Percentiles rank a stretch among this genome's conserved stretches.
Conservation (phyloP, 2,888 invertebrate species). For the Lepidochrysops patricia region DNA sequence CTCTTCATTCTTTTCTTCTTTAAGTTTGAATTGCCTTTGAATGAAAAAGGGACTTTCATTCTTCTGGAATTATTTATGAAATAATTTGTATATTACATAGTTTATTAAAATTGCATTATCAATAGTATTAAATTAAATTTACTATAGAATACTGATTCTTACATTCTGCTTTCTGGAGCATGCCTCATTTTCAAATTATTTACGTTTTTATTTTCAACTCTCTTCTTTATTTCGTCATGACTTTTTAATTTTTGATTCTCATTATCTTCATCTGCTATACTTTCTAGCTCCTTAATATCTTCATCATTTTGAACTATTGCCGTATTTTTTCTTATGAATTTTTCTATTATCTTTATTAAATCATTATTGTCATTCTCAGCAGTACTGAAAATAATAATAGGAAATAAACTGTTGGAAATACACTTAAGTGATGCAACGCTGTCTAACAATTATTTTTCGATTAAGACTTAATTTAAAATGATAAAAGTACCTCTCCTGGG, state of each 20-base stretch:
- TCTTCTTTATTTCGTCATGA: not conserved
- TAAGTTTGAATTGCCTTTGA: not conserved
- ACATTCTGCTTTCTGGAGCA: not conserved
- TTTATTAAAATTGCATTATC: no score
- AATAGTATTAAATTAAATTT: not conserved
- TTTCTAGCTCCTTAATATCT: not conserved
- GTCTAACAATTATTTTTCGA: no score
- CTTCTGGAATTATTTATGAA: no score
- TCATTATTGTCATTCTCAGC: not conserved
- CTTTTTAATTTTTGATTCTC: not conserved
- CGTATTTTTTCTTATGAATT: not conserved
- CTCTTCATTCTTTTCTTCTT: not conserved
- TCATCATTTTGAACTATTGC: not conserved
- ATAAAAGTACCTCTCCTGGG: conserved; percentile 20
- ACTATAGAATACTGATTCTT: not conserved
- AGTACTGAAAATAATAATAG: not conserved
- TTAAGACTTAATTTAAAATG: no score
- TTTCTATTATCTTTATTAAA: not conserved
- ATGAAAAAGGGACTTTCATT: conserved; percentile 54
- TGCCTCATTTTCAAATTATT: not conserved
- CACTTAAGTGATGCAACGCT: no score
- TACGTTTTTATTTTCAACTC: not conserved
- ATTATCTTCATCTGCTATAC: not conserved
- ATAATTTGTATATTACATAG: no score
- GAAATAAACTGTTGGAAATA: no score